A percentile compares a stretch with the other conserved stretches of the same genome.
Evolutionary conservation across 1,140 invertebrate genomes (phyloP).

Genomic region (Gryllus bimaculatus): DNA sequence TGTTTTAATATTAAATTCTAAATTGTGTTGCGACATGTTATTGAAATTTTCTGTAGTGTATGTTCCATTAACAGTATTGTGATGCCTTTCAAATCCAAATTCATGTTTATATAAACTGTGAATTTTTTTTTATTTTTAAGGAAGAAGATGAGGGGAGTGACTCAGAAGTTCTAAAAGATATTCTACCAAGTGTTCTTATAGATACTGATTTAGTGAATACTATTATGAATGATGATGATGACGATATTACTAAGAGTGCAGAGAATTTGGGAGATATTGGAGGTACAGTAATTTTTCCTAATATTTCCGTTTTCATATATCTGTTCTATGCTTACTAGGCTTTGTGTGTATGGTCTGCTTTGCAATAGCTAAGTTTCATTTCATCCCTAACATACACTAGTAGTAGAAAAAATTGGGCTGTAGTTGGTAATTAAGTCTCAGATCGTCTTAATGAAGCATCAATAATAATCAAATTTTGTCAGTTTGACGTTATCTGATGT

Average conservation of each 20-base stretch:
- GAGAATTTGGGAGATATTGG: conserved; percentile 27
- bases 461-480: neutral
- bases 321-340: neutral
- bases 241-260: conserved; percentile 35
- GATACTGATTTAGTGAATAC: conserved; percentile 64
- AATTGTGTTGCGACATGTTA: no score
- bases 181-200: conserved; percentile 54
- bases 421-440: neutral
- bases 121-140: conserved; percentile 27
- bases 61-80: neutral
- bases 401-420: neutral
- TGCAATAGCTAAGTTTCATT: conserved; percentile 6
- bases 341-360: neutral
- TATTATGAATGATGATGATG: conserved; percentile 60
- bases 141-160: conserved; percentile 49
- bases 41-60: neutral
- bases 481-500: conserved; percentile 3
- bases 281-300: conserved; percentile 19
- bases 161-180: conserved; percentile 55
- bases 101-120: neutral
- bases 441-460: neutral
- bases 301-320: neutral
- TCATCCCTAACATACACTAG: conserved; percentile 1
- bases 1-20: neutral
- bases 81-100: neutral